Evolutionary conservation across 2,797 vertebrate genomes (phyloP), one percentile per base, ranked within the genome.

Genomic region (Pampus argenteus): DNA sequence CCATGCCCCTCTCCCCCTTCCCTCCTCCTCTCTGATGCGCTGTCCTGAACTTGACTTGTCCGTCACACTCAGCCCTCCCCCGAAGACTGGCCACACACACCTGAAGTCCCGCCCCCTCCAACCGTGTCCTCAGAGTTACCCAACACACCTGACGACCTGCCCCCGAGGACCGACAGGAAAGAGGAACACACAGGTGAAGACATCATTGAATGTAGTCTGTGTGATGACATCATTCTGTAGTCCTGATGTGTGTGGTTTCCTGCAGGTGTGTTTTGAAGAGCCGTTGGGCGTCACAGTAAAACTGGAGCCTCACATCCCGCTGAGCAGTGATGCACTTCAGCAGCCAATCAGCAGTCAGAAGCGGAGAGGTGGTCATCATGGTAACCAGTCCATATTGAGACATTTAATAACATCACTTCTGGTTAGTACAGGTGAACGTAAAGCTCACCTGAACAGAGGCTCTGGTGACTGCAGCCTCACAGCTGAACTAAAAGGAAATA

Each of bases 11-110:
- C 22, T 25, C 1, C 85, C 75, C 0, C 29, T 66, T 18, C 0
- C 57, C 2, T 34, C 59, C 29, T 49, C 58, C 26, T 69, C 57
- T 18, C 9, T 77, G 23, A 60, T 42, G 9, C 18, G 9, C 54
- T 88, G 85, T 56, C 80, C 86, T 36, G 86, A 90, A 15, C 85
- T 87, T 0, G 85, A 90, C 82, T 66, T 90, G 44, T 88, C 86
- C 0, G 18, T 86, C 48, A 71, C 66, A 9, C 56, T 69, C 4
- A 65, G 80, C 63, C 75, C 84, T 0, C 1, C 31, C 14, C 38
- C 62, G 6, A 63, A 74, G 31, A n/a, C 22, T 0, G 1, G 23
- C 5, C 55, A 28, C 5, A 5, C 26, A 6, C 36, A 25, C 7
- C 5, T 3, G 2, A 66, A 58, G 47, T 29, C 22, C 26, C 59